phyloP scores from a whole-genome alignment of 2,113 vertebrate genomes.

The Capra hircus region DNA sequence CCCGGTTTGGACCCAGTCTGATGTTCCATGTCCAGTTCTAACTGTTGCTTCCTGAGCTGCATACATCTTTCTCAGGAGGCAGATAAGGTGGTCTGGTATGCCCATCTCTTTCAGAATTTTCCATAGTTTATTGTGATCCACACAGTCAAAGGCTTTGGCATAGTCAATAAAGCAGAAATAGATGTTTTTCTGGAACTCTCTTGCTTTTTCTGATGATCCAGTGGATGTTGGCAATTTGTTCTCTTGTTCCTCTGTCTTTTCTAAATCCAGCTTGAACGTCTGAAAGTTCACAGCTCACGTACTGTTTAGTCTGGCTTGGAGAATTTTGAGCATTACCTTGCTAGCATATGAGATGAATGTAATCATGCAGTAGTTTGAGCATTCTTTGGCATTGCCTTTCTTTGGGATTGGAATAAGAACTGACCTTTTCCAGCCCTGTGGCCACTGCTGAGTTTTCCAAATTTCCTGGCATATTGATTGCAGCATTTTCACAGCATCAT shows the following conservation, averaged over 20 bases:
- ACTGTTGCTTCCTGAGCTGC: not conserved
- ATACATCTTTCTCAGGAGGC: not conserved
- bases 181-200: not conserved
- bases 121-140: not conserved
- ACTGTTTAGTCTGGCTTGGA: not conserved
- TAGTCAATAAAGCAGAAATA: not conserved
- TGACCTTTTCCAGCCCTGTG: not conserved
- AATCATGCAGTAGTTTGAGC: rapidly evolving
- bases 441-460: not conserved
- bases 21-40: not conserved
- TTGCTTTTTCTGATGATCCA: not conserved
- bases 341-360: not conserved
- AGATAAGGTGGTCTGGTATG: not conserved
- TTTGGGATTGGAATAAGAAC: not conserved
- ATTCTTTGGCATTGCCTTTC: not conserved
- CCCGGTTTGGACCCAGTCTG: not conserved
- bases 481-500: not conserved
- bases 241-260: not conserved
- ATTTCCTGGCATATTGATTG: not conserved
- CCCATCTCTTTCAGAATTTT: not conserved
- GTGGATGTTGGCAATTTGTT: not conserved
- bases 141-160: not conserved
- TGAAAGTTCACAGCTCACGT: not conserved
- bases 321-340: not conserved
- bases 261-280: not conserved